Conservation (phyloP, 2,797 vertebrate genomes). For the Chaetodon trifasciatus region DNA sequence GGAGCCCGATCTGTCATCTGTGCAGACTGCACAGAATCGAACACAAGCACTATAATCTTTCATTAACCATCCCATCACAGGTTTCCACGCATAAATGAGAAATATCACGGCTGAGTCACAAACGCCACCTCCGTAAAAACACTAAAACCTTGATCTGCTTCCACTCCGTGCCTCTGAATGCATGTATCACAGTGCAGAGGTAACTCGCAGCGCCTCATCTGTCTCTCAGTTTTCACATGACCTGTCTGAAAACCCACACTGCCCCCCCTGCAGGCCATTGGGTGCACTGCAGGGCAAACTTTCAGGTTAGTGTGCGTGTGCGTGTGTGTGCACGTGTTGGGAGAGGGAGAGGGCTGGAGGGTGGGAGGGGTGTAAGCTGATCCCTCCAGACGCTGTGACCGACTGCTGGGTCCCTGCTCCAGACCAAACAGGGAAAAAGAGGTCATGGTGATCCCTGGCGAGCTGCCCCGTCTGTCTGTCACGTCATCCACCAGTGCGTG, state of each 20-base stretch:
- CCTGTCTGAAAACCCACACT: conserved; percentile 1
- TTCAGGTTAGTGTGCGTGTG: not conserved
- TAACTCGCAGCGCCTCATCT: not conserved
- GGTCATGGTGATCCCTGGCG: conserved; percentile 73
- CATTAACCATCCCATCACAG: not conserved
- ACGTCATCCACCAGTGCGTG: conserved; percentile 13
- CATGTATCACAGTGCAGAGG: not conserved
- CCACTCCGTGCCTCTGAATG: not conserved
- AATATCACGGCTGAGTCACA: not conserved
- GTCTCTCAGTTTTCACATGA: not conserved
- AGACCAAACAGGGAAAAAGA: conserved; percentile 83
- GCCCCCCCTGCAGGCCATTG: conserved; percentile 76
- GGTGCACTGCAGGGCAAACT: conserved; percentile 34
- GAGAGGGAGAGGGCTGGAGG: not conserved
- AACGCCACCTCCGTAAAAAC: not conserved
- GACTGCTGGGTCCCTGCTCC: conserved; percentile 67
- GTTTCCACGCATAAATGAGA: not conserved
- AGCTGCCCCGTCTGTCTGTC: conserved; percentile 45
- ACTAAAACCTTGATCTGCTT: not conserved
- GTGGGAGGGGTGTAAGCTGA: conserved; percentile 74
- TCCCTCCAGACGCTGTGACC: conserved; percentile 78
- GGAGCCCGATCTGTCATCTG: not conserved
- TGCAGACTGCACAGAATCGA: not conserved
- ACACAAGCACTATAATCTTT: not conserved
- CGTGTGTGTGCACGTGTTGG: not conserved